Conservation (phyloP, 37 sponge, comb jelly and placozoan genomes). For the Crambe crambe region DNA sequence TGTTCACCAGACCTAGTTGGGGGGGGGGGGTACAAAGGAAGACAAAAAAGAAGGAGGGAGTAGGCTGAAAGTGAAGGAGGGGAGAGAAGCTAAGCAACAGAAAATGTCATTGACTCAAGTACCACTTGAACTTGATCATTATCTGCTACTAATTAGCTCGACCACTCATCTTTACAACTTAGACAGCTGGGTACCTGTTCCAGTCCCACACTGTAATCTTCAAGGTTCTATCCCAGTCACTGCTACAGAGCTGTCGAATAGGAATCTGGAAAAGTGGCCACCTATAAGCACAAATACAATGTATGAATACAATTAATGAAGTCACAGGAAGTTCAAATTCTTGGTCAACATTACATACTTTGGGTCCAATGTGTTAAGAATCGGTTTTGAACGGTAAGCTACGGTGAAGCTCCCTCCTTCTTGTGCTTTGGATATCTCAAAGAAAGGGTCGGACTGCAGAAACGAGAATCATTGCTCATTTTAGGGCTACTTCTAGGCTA, state of each 20-base stretch:
- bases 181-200: constrained; percentile 56
- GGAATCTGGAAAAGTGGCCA: constrained; percentile 73
- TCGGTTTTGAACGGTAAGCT: constrained; percentile 77
- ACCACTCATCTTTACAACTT: neutral
- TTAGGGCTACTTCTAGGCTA: neutral
- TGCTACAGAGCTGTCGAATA: constrained; percentile 79
- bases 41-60: no score
- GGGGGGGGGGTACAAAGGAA: no score
- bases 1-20: constrained; percentile 73
- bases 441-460: constrained; percentile 88
- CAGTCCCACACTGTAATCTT: constrained; percentile 87
- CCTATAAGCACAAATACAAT: constrained; percentile 20
- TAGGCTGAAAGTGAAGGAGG: no score
- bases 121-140: no score
- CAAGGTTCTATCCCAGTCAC: constrained; percentile 84
- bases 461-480: neutral
- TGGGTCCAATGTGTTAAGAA: constrained; percentile 83
- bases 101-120: neutral
- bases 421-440: constrained; percentile 81
- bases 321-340: neutral
- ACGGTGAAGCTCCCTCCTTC: constrained; percentile 78
- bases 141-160: no score
- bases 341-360: constrained; percentile 25
- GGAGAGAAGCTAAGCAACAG: no score
- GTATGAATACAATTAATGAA: neutral